Percentiles rank a stretch among this genome's conserved stretches.
phyloP scores from a whole-genome alignment of 2,888 invertebrate genomes.

The Heliconius ethilla region DNA sequence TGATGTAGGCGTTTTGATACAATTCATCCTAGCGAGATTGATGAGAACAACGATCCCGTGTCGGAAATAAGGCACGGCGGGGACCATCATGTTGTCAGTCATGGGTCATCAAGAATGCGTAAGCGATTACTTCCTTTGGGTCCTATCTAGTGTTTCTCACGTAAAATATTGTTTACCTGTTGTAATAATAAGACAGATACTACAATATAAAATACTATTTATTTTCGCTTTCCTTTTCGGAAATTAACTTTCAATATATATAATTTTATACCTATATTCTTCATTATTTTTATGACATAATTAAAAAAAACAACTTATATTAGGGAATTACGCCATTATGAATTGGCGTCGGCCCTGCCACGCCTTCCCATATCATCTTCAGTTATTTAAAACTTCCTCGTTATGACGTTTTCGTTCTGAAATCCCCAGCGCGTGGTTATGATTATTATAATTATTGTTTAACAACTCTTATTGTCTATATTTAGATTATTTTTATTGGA shows the following conservation, averaged over 20 bases:
- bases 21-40: slow-evolving; percentile 31
- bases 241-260: background rate
- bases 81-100: slow-evolving; percentile 54
- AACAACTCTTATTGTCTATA: background rate
- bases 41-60: slow-evolving; percentile 42
- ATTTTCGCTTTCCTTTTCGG: background rate
- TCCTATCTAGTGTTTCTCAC: slow-evolving; percentile 5
- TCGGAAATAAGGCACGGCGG: slow-evolving; percentile 49
- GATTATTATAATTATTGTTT: background rate
- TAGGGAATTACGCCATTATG: background rate
- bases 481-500: no score
- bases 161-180: slow-evolving; percentile 10
- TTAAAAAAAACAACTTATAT: background rate
- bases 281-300: background rate
- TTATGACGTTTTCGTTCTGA: background rate
- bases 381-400: slow-evolving; percentile 9
- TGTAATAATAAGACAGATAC: background rate
- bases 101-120: slow-evolving; percentile 65
- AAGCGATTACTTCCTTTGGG: slow-evolving; percentile 60
- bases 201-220: background rate
- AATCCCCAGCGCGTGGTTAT: background rate
- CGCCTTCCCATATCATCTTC: background rate
- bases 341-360: background rate
- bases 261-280: background rate
- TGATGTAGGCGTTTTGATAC: slow-evolving; percentile 28